A percentile compares a stretch with the other conserved stretches of the same genome.
Evolutionary conservation across 2,113 vertebrate genomes (phyloP).

Genomic region (Mungos mungo): DNA sequence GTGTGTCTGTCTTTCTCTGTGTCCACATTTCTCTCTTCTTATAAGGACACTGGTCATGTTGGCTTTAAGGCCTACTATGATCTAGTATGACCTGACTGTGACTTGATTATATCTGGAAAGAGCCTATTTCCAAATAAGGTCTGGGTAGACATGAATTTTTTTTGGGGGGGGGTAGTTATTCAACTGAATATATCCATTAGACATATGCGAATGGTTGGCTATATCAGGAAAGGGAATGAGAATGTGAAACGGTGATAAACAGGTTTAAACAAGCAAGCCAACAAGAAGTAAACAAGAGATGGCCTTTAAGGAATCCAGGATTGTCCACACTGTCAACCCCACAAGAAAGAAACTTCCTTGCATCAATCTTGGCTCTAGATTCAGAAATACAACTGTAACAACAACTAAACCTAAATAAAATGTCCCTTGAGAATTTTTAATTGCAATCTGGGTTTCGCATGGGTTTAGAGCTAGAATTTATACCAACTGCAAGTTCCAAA

Average conservation of each 20-base stretch:
- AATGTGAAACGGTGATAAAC: background rate
- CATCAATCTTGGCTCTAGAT: background rate
- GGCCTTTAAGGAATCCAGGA: rapidly evolving
- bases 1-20: background rate
- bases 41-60: background rate
- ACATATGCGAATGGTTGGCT: background rate
- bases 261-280: background rate
- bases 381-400: background rate
- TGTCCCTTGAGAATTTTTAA: background rate
- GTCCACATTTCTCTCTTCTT: background rate
- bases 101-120: background rate
- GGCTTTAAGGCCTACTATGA: background rate
- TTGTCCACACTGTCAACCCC: background rate
- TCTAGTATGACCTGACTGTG: background rate
- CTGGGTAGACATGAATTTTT: background rate
- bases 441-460: background rate
- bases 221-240: background rate
- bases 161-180: background rate
- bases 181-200: too few species aligned
- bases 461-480: background rate
- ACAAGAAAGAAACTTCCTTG: background rate
- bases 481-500: background rate
- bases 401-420: background rate
- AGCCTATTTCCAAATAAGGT: background rate
- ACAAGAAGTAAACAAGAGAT: too few species aligned